A percentile compares a stretch with the other conserved stretches of the same genome.
These are phyloP conservation scores for Cephus spinipes DNA, from an alignment of 2,888 invertebrate species.

Conservation along the genomic window DNA sequence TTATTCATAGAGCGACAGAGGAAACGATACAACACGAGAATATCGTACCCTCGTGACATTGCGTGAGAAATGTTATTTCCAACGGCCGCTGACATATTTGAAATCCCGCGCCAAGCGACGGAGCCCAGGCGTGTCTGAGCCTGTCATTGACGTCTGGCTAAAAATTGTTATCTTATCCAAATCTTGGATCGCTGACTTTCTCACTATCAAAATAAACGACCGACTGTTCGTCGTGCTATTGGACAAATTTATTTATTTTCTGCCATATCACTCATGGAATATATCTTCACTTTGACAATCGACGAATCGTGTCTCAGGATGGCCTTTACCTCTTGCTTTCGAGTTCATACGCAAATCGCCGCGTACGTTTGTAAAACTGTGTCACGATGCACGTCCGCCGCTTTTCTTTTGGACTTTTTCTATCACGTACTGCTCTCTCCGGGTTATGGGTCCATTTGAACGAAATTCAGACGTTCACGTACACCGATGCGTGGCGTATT, in stretches of 20 bases:
- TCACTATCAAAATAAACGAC: too few species aligned
- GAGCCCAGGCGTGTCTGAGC: neutral
- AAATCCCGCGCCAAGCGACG: neutral
- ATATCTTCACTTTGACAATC: neutral
- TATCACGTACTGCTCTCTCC: neutral
- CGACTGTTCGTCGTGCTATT: too few species aligned
- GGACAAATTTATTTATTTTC: too few species aligned
- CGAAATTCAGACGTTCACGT: neutral
- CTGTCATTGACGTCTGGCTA: too few species aligned
- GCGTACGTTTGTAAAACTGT: neutral
- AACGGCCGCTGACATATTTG: neutral
- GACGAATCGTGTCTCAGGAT: neutral
- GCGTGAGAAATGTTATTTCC: neutral
- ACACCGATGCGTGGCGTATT: neutral
- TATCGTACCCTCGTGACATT: slow-evolving; percentile 15
- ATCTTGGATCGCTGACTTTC: too few species aligned
- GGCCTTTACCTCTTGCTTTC: neutral
- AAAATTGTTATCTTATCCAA: too few species aligned
- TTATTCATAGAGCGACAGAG: slow-evolving; percentile 48
- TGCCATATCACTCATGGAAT: neutral
- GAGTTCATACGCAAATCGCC: neutral
- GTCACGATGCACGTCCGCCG: neutral
- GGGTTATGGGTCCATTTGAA: neutral
- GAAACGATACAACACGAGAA: slow-evolving; percentile 42
- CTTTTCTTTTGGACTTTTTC: neutral